Evolutionary conservation across 2,797 vertebrate species (phyloP), one percentile per base, ranked within the genome.

Genomic region (Siniperca undulata): DNA sequence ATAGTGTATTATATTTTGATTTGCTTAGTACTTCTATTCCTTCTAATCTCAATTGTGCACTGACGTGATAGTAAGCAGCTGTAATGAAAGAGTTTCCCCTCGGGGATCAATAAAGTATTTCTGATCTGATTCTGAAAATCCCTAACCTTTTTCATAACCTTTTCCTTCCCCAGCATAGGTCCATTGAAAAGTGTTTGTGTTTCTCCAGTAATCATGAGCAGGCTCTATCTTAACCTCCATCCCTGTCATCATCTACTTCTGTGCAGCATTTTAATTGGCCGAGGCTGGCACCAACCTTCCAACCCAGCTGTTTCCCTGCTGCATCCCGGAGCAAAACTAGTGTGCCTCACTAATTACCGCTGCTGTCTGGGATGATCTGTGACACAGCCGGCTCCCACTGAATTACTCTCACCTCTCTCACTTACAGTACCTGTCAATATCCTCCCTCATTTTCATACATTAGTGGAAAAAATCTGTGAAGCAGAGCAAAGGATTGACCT

Each of bases 311-410:
- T 80, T 89, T 84, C 50, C 59, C 81, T 59, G 64, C 83, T 73
- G 71, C 86, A 80, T 87, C 85, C 83, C 17, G 53, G 70, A 92
- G 86, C 87, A 82, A 78, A 60, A 73, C 83, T 62, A 42, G 86
- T 76, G 76, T 84, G 93, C 88, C 87, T 83, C 90, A 52, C 88
- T 93, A 93, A 94, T 93, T 92, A 92, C 85, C n/a, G 24, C 82
- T 10, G 67, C 88, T 82, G 89, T 86, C 89, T 90, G 78, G 64
- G 14, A 70, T 91, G 82, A 90, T 90, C 86, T 86, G 89, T 84
- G 85, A 79, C 83, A 86, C 77, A 36, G 48, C 60, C 61, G 0
- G 66, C 77, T 87, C 82, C 87, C 6, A 17, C 34, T 52, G 80
- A 87, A 84, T 88, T 83, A 89, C 71, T 74, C 73, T 85, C 85